Percentiles rank a stretch among this genome's conserved stretches.
phyloP scores from a whole-genome alignment of 2,888 invertebrate species.

The Gymnocheta viridis region DNA sequence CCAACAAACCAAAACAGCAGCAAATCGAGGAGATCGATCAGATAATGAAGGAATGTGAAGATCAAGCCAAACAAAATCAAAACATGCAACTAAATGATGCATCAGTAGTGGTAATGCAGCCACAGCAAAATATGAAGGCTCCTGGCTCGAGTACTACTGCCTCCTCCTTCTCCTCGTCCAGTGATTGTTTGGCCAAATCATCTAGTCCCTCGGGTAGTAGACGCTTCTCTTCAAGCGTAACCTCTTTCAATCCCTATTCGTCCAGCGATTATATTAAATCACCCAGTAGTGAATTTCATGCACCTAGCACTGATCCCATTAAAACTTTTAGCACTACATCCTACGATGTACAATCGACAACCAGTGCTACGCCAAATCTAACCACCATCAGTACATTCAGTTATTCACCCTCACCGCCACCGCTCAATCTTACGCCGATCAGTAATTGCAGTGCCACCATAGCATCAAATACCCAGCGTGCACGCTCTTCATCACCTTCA shows the following conservation, averaged over 20 bases:
- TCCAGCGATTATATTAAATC: slow-evolving; percentile 82
- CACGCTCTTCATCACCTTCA: slow-evolving; percentile 81
- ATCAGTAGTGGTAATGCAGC: slow-evolving; percentile 19
- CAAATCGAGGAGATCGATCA: slow-evolving; percentile 80
- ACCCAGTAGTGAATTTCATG: slow-evolving; percentile 81
- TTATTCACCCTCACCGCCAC: slow-evolving; percentile 77
- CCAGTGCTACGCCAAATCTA: slow-evolving; percentile 77
- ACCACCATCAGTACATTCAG: slow-evolving; percentile 74
- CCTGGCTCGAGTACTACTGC: slow-evolving; percentile 75
- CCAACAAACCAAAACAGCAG: slow-evolving; percentile 68
- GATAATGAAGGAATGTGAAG: slow-evolving; percentile 81
- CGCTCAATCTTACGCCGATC: slow-evolving; percentile 77
- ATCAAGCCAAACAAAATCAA: slow-evolving; percentile 74
- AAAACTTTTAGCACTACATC: slow-evolving; percentile 82
- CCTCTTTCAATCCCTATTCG: slow-evolving; percentile 81
- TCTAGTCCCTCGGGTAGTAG: slow-evolving; percentile 79
- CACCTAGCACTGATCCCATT: slow-evolving; percentile 82
- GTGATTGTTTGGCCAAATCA: slow-evolving; percentile 81
- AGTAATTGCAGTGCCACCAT: slow-evolving; percentile 70
- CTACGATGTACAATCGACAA: slow-evolving; percentile 80
- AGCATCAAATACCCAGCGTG: slow-evolving; percentile 57
- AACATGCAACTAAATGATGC: slow-evolving; percentile 68
- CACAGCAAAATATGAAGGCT: slow-evolving; percentile 45
- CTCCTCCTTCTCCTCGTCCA: slow-evolving; percentile 80
- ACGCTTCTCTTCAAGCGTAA: slow-evolving; percentile 81